Conservation (phyloP, 2,797 vertebrate genomes). For the Dryobates pubescens region DNA sequence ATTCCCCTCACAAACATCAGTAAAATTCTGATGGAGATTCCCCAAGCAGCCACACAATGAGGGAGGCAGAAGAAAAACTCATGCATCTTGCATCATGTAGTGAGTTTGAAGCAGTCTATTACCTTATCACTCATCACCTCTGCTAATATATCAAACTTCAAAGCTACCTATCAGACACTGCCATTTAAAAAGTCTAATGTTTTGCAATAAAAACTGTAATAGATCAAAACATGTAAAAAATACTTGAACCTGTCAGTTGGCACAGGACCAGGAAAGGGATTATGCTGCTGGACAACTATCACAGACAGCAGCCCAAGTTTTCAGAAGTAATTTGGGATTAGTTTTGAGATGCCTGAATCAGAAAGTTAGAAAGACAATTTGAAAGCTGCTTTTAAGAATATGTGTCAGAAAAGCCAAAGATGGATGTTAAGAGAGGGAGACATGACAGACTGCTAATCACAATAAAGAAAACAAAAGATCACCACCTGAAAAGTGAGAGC, state of each 20-base stretch:
- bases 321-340: conserved; percentile 10
- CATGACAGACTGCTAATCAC: not conserved
- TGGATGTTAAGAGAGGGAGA: not conserved
- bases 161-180: not conserved
- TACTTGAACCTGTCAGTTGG: not conserved
- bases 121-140: not conserved
- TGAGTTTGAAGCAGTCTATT: not conserved
- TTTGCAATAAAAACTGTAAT: not conserved
- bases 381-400: not conserved
- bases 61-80: not conserved
- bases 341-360: not conserved
- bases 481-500: not conserved
- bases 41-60: not conserved
- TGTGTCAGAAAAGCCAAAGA: not conserved
- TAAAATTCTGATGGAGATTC: not conserved
- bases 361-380: not conserved
- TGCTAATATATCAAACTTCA: not conserved
- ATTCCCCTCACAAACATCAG: not conserved
- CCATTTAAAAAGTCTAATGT: not conserved
- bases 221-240: not conserved
- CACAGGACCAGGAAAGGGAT: not conserved
- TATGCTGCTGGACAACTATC: not conserved
- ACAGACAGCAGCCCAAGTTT: not conserved
- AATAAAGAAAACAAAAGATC: conserved; percentile 30
- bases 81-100: not conserved